phyloP scores from a whole-genome alignment of 2,888 invertebrate species.

The Listrodromus nycthemerus region DNA sequence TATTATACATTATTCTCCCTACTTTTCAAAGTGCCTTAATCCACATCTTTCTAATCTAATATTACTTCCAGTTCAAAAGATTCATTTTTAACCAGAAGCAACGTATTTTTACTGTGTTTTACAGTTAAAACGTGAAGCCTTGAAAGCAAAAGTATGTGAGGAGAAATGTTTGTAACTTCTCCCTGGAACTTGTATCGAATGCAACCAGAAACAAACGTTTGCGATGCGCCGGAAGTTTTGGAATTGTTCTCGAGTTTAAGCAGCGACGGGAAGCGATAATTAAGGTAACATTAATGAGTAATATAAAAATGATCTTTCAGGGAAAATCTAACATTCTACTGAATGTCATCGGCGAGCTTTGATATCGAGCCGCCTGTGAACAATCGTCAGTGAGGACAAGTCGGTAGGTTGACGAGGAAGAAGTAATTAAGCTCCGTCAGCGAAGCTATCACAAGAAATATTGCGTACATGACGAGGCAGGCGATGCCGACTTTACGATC shows the following conservation, averaged over 20 bases:
- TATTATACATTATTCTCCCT: neutral
- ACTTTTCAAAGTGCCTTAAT: neutral
- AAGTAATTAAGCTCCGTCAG: constrained; percentile 92
- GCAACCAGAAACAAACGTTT: neutral
- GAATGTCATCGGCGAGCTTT: neutral
- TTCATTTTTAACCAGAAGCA: neutral
- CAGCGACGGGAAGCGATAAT: neutral
- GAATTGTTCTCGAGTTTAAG: neutral
- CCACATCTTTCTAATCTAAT: neutral
- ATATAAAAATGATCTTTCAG: neutral
- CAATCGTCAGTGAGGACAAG: constrained; percentile 86
- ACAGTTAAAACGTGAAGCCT: too few relatives aligned
- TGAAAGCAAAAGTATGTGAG: too few relatives aligned
- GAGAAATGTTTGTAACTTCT: neutral
- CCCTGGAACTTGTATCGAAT: neutral
- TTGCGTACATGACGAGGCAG: constrained; percentile 88
- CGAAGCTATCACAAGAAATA: constrained; percentile 89
- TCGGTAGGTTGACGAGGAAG: constrained; percentile 90
- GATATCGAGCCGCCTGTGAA: constrained; percentile 35
- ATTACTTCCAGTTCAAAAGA: neutral
- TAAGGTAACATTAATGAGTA: neutral
- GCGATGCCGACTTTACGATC: constrained; percentile 90
- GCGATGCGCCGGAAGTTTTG: too few relatives aligned
- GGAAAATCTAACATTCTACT: neutral
- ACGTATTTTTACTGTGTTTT: too few relatives aligned